Base-by-base conservation (phyloP, 2,797 vertebrate genomes). In the Halcyon badia region DNA sequence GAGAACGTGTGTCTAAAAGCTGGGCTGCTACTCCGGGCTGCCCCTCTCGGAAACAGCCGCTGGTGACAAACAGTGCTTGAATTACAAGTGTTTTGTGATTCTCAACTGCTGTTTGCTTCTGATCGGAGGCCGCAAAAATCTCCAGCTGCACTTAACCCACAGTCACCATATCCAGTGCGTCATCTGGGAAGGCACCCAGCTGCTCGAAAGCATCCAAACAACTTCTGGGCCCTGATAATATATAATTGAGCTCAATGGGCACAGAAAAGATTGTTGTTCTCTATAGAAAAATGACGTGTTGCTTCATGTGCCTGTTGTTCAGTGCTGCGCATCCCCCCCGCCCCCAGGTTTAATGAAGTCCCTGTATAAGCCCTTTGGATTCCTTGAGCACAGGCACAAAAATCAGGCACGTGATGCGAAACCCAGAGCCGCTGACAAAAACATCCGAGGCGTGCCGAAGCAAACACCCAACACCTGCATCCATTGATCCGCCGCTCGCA, bases 121-220 rank as follows among this genome's bases (percentile, higher is more conserved):
- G 82, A 87, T 93, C 86, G 85, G 90, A 81, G 94, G 79, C 93
- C 70, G 56, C 44, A 91, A 88, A 89, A 84, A 92, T 28, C 79
- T 77, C 83, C 96, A 97, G 91, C 87, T 94, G 83, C 90, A 87
- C 83, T 96, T 95, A 94, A 95, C 92, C 94, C 46, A 3, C 76
- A 70, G 73, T 91, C 95, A 56, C 93, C 20, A 21, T 60, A 78
- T 66, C 89, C 95, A 79, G n/a, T 72, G 77, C n/a, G n/a, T 82
- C 78, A 75, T 91, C 76, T 93, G 52, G 82, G 82, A 68, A 73
- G 87, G 92, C 94, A 93, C 66, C 94, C 96, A 95, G 69, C 95
- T 97, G 93, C 92, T 97, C 39, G 1, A 85, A 85, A 95, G 91
- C 90, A 78, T 83, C 85, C 95, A 79, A 69, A 66, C 62, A 90